Base-by-base conservation (phyloP, 2,888 invertebrate genomes). In the Drosophila neutralis region DNA sequence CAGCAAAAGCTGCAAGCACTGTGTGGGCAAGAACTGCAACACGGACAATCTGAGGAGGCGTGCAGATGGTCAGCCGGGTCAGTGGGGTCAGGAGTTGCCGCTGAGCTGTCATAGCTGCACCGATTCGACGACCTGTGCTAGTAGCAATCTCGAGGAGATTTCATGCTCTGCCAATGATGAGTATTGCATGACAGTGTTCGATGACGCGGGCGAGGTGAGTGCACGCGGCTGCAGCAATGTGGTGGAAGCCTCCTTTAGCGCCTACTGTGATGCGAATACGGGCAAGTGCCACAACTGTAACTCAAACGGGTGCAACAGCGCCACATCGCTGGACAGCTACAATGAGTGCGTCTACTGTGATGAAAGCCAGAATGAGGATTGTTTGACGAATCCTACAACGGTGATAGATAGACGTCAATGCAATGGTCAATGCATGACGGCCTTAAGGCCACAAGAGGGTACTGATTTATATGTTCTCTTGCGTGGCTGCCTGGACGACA, bases 401-500 rank as follows among this genome's bases (percentile, higher is more conserved):
- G 76, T 92, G 0, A 42, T 40, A 7, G 61, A 38, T 2, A 74
- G 74, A 5, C 91, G 92, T 2, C 73, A 74, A 13, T 92, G 92
- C 63, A 76, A 91, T 36, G 87, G 87, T 18, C 75, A 78, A 15
- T 92, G 92, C 60, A 92, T 92, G 91, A 81, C 90, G 1, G 91
- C 89, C 0, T 36, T 89, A 2, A 75, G 62, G 21, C 76, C 69
- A 0, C 53, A 69, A 13, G 67, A 15, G 13, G 80, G 75, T 5
- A 71, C 63, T 29, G 54, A 63, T 0, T 10, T 67, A 0, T 90
- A 61, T n/a, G 84, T 84, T 5, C 35, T 89, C 31, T 73, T 82
- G 4, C 86, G 92, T 18, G 80, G 83, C 1, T 92, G 92, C 33
- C 56, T 92, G 31, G 92, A 92, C 45, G 92, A 92, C 69, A 91